phyloP scores from a whole-genome alignment of 2,888 invertebrate genomes.

The Caenorhabditis doughertyi region DNA sequence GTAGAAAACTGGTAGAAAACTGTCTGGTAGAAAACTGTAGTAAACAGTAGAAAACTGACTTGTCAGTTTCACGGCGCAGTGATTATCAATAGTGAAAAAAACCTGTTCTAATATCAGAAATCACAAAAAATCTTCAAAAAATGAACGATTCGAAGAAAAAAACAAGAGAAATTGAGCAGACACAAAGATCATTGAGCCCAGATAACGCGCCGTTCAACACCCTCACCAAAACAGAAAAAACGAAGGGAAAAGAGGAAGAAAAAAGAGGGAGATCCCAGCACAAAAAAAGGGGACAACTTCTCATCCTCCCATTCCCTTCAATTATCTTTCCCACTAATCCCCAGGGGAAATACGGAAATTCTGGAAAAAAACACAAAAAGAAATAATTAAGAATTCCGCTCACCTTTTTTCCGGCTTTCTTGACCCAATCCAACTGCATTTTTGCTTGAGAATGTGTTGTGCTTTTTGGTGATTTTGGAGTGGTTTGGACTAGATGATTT shows the following conservation, averaged over 20 bases:
- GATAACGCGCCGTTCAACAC: no score
- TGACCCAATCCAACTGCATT: constrained; percentile 77
- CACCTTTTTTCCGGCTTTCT: constrained; percentile 73
- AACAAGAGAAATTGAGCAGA: background rate
- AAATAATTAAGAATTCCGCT: constrained; percentile 35
- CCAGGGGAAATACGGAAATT: constrained; percentile 25
- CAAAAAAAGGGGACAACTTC: background rate
- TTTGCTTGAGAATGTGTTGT: no score
- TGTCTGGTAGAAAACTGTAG: no score
- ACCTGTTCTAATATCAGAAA: no score
- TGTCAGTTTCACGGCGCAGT: no score
- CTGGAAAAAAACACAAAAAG: background rate
- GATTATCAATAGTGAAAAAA: no score
- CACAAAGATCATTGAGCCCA: background rate
- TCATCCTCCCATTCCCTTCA: background rate
- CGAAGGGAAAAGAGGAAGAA: no score
- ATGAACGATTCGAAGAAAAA: no score
- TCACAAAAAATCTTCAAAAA: no score
- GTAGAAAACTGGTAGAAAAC: no score
- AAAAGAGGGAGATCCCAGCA: background rate
- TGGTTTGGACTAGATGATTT: background rate
- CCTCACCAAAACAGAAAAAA: no score
- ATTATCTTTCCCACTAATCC: constrained; percentile 30
- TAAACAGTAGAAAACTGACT: no score
- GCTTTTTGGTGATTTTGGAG: background rate